Evolutionary conservation across 1,140 invertebrate genomes (phyloP), one percentile per base, ranked within the genome.

Genomic region (Coptotermes formosanus): DNA sequence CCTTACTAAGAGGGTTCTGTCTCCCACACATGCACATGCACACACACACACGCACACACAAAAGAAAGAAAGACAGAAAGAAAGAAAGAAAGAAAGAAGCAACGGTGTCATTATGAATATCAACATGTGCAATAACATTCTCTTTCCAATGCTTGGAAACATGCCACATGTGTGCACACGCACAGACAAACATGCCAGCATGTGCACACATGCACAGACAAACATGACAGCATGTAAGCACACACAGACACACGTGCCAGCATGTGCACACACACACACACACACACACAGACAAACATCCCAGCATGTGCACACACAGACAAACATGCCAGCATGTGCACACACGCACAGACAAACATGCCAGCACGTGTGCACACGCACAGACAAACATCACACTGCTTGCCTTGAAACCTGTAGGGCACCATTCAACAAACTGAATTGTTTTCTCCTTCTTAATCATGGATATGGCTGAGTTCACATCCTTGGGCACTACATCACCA

Each of bases 391-490:
- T 84, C 38, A 38, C 38, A 38, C 38, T 55, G 52, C 59, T 30
- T 83, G 92, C 91, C 87, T 92, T 92, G 83, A 92, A 93, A 48
- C 93, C 93, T 25, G 94, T 94, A n/a, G 93, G 93, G 89, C 93
- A 94, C 93, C 94, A 94, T 87, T 94, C 94, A 7, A 94, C 94
- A 87, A 94, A 94, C 88, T 93, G 91, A 75, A 92, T 90, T 3
- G 89, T 89, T 81, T 90, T 90, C 89, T 94, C 94, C 9, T 92
- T 93, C 89, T 95, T 94, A 86, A 94, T 94, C 84, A 91, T 92
- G 0, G 93, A 93, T 88, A 94, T 94, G 64, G 94, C 93, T 32
- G 93, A 92, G 88, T 94, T 94, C 21, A 94, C 94, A 87, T 94
- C 94, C 75, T 90, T 90, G 0, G 90, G 91, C 4, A 91, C 93